Evolutionary conservation across 2,797 vertebrate genomes (phyloP), one percentile per base, ranked within the genome.

Genomic region (Scolopax bukidnonensis): DNA sequence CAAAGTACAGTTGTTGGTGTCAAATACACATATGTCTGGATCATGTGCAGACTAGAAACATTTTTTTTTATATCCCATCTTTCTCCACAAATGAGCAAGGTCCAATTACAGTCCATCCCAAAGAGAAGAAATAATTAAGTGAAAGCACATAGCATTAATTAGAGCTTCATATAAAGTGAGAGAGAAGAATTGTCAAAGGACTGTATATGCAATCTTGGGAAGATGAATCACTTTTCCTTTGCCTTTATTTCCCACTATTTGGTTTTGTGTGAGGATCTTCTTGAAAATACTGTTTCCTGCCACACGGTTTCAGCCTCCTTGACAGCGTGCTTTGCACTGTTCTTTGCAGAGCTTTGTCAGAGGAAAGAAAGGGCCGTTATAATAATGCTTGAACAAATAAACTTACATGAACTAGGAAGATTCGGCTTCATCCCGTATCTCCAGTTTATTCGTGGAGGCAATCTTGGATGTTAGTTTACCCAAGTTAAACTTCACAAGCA

Each of bases 161-260:
- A 89, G 57, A 71, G 24, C n/a, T 63, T 91, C 43, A 43, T 60
- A 48, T 23, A 60, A 53, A 67, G 9, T 67, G 18, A 70, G 50
- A 53, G 59, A 77, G 12, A 82, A 12, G 32, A 86, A 74, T 57
- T 87, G 41, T 84, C 65, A 81, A 67, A 95, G 30, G 38, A 70
- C 33, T 82, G 41, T 56, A 33, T 76, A n/a, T 60, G n/a, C 45
- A 57, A 1, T 57, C 53, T 77, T 79, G 33, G 33, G 76, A 61
- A 54, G 36, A 84, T 70, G 2, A 87, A 76, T 76, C 48, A 64
- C 59, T 94, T 93, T 65, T 71, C 27, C 12, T 93, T 28, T 81
- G 57, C 43, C 43, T 83, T 86, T 90, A 48, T 63, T 95, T 91
- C n/a, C n/a, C 69, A 74, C 4, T 79, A 48, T 70, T 93, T 94